phyloP scores from a whole-genome alignment of 2,113 vertebrate genomes.

The Myotis yumanensis region DNA sequence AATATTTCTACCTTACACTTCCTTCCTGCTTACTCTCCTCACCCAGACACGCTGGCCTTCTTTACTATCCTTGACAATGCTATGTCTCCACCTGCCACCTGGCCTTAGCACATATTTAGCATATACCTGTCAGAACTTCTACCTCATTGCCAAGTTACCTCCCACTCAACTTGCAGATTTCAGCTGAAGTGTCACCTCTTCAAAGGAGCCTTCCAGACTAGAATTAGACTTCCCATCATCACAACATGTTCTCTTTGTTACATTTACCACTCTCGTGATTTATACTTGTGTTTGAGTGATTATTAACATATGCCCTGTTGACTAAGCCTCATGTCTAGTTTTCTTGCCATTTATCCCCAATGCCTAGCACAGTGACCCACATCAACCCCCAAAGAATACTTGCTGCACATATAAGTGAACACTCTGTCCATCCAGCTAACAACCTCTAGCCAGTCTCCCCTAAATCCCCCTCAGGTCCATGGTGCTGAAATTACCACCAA shows the following conservation, averaged over 20 bases:
- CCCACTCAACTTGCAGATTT: not conserved
- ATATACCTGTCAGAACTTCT: not conserved
- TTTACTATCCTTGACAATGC: not conserved
- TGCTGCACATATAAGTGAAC: not conserved
- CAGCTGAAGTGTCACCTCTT: not conserved
- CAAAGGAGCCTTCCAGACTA: not conserved
- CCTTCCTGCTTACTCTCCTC: not conserved
- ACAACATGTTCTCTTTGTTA: not conserved
- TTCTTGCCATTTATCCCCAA: not conserved
- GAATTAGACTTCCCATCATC: not conserved
- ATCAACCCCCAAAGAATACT: not conserved
- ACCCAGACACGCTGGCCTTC: not conserved
- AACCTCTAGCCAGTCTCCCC: not conserved
- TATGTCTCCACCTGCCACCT: not conserved
- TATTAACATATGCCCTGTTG: conserved; percentile 12
- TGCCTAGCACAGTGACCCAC: not conserved
- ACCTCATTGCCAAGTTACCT: not conserved
- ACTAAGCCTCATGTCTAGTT: not conserved
- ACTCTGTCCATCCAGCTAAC: not conserved
- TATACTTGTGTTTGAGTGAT: not conserved
- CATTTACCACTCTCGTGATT: not conserved
- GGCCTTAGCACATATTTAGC: not conserved
- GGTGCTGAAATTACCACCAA: not conserved
- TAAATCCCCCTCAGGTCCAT: not conserved
- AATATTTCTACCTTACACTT: not conserved